Base-by-base conservation (phyloP, 2,888 invertebrate species). In the Bruchidius siliquastri region DNA sequence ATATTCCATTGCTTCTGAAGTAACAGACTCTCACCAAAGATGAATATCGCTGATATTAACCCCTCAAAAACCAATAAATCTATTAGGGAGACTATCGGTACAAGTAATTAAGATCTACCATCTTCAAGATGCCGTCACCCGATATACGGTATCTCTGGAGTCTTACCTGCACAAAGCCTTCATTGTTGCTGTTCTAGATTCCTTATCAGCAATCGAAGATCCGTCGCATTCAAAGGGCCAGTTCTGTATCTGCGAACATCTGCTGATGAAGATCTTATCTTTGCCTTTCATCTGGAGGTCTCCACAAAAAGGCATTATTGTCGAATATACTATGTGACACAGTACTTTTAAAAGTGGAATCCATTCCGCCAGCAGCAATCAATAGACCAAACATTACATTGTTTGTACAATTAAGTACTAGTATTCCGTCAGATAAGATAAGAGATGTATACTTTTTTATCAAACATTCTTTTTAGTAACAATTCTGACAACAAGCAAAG, bases 21-120 rank as follows among this genome's bases (percentile, higher is more conserved):
- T 49, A 49, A 49, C 49, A 49, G 13, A 49, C 49, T 13, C 1
- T 13, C 49, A 1, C 49, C 49, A 13, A 4, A 49, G 49, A 49
- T 49, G 49, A 1, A 3, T 49, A 49, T 49, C 49, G 13, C 49
- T 1, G 49, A 49, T 13, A 49, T 49, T 49, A 49, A 49, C 49
- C 13, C 49, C 49, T 49, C 49, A 49, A 49, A 49, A 3, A 13
- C 1, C 13, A 49, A 49, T 49, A 13, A 49, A 49, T 49, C 49
- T 49, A 49, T 49, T 13, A 49, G 13, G 3, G 13, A 8, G 3
- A 20, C 68, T 13, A 68, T 68, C 68, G 8, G 68, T 10, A 10
- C 68, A 68, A 68, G 68, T 22, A 68, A 68, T 68, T 68, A 68
- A 68, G 68, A 68, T 68, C 20, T 0, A 3, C 22, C 68, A 68